Evolutionary conservation across 2,797 vertebrate genomes (phyloP).

Genomic region (Rhyacichthys aspro): DNA sequence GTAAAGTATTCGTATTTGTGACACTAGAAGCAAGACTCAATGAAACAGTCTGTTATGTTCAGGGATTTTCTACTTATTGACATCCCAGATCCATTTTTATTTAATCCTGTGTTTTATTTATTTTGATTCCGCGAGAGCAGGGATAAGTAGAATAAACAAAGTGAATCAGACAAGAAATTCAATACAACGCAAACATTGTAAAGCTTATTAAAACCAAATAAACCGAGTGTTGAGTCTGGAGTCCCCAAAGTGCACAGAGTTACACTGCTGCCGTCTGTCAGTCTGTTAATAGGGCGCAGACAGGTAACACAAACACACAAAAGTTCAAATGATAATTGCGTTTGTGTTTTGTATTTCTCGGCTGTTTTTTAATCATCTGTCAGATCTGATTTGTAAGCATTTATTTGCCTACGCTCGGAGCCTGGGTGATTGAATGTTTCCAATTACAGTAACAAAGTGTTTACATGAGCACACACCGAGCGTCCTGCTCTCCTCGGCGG

Average conservation of each 20-base stretch:
- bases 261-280: background rate
- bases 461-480: conserved; percentile 5
- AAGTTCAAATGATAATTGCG: conserved; percentile 23
- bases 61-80: no score
- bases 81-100: no score
- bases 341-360: background rate
- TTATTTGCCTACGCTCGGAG: conserved; percentile 17
- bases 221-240: background rate
- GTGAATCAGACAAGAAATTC: conserved; percentile 1
- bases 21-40: no score
- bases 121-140: no score
- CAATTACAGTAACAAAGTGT: conserved; percentile 51
- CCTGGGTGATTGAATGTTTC: conserved; percentile 44
- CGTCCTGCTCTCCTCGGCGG: conserved; percentile 17
- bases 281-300: background rate
- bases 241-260: background rate
- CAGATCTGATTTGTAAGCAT: conserved; percentile 9
- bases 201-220: background rate
- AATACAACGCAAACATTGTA: background rate
- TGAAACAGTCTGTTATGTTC: no score
- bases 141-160: no score
- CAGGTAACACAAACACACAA: conserved; percentile 5
- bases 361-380: conserved; percentile 16
- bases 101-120: no score
- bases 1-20: no score